Base-by-base conservation (phyloP, 2,797 vertebrate genomes). In the Spondyliosoma cantharus region DNA sequence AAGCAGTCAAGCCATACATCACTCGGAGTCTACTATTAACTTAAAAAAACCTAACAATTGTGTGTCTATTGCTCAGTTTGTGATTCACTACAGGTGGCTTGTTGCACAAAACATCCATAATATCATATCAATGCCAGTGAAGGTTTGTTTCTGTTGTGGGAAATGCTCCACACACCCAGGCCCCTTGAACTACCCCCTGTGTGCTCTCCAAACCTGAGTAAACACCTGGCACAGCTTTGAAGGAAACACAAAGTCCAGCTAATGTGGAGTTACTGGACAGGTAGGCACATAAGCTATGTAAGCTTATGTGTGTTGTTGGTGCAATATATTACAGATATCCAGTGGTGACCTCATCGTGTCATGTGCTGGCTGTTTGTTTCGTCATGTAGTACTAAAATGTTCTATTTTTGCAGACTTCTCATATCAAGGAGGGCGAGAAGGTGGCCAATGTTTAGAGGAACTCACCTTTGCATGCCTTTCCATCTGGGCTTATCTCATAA, bases 391-490 rank as follows among this genome's bases (percentile, higher is more conserved):
- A 57, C 54, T 54, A 11, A 50, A 60, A 52, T 4, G 1, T 37
- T n/a, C 3, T 19, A 7, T 64, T 59, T 50, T 58, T 74, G 20
- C 22, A 53, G 16, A 50, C 50, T 8, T 16, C 17, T 20, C 12
- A 15, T 24, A 63, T 61, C 73, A 49, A 3, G 11, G 24, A 57
- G 25, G 2, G 29, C 25, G 46, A 16, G 58, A 69, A 5, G 24
- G 20, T 19, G 15, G 50, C 52, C 12, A 16, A 19, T 9, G 58
- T 7, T 59, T 22, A 42, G 9, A 58, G 16, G 8, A 60, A 63
- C 93, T 91, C 80, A 99, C 98, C 98, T 96, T 96, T 98, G 93
- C 98, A 99, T 25, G 91, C 94, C 91, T 96, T 97, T 59, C 96
- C 91, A 9, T 99, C 96, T 4, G 93, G 88, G 14, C 95, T 93